Evolutionary conservation across 2,113 vertebrate species (phyloP), one percentile per base, ranked within the genome.

Genomic region (Pachyramphus minor): DNA sequence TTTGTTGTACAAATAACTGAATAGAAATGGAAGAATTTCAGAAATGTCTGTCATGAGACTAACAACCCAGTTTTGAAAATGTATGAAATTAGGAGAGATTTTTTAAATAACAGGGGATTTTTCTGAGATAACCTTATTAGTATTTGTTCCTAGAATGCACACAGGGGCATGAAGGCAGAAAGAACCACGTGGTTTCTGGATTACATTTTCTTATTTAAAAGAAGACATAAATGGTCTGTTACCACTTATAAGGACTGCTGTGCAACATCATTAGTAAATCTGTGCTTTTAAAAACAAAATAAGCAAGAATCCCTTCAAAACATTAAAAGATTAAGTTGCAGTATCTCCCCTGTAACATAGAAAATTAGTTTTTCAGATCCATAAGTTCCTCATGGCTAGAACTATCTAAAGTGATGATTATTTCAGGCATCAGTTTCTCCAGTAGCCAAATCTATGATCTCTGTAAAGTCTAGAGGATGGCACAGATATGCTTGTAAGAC

Each of bases 271-370:
- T 59, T 73, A 79, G 10, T 33, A 84, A 80, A 55, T 49, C 12
- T 17, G 7, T 62, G 12, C 14, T 73, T 73, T 68, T 17, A 60
- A 76, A 90, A 78, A 27, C 1, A 0, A 79, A 49, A 2, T 10
- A 24, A 15, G 1, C 7, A 84, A 45, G 4, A 90, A 17, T 59
- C 2, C 37, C 27, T 81, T 56, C 16, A 74, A 89, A 77, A 44
- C 3, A 7, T 7, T 59, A 20, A 59, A 76, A 55, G 11, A 18
- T 25, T 42, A 25, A 5, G 0, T 35, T 5, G 1, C 9, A 47
- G 0, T 55, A 63, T 80, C 89, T 80, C 6, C 12, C 25, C 4
- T 4, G 5, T 77, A 35, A 74, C 16, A 58, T 0, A 62, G 45
- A 77, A 89, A 91, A 89, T 20, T 11, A 60, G 14, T 44, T 86